Conservation (phyloP, 1,140 invertebrate species). For the Psix sp. region DNA sequence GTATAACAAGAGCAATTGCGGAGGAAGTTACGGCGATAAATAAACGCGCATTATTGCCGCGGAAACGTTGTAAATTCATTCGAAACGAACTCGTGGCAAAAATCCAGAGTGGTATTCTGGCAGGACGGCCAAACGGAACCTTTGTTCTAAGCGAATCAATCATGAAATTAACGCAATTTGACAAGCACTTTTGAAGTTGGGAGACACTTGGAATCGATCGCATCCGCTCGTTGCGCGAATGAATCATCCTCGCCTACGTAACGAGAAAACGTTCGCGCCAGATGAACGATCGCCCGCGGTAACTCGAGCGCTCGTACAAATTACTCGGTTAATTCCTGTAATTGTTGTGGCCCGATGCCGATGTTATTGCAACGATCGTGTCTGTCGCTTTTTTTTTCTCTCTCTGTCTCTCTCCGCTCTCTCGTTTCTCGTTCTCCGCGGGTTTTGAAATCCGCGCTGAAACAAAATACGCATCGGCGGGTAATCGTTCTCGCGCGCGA, state of each 20-base stretch:
- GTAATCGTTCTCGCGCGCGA: slow-evolving; percentile 62
- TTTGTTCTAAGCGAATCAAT: not conserved
- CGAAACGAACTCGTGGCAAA: not conserved
- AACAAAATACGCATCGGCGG: slow-evolving; percentile 54
- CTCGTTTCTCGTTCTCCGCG: not conserved
- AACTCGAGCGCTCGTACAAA: slow-evolving; percentile 22
- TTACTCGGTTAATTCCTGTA: slow-evolving; percentile 36
- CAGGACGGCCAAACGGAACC: not conserved
- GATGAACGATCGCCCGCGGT: slow-evolving; percentile 21
- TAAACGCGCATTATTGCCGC: too few species aligned
- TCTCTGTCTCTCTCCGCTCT: not conserved
- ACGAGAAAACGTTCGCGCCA: slow-evolving; percentile 21
- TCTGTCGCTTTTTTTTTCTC: slow-evolving; percentile 17
- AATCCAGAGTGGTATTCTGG: not conserved
- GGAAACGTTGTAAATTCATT: slow-evolving; percentile 1
- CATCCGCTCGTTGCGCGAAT: slow-evolving; percentile 10
- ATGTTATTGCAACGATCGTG: slow-evolving; percentile 30
- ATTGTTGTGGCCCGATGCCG: slow-evolving; percentile 21
- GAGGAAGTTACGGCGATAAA: too few species aligned
- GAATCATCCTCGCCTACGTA: slow-evolving; percentile 9
- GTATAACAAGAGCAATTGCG: too few species aligned
- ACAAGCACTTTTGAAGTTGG: too few species aligned
- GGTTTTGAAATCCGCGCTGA: slow-evolving; percentile 28
- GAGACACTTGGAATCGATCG: too few species aligned
- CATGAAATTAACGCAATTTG: too few species aligned